Percentiles rank a stretch among this genome's conserved stretches.
Conservation (phyloP, 2,888 invertebrate genomes). For the Nemurella pictetii region DNA sequence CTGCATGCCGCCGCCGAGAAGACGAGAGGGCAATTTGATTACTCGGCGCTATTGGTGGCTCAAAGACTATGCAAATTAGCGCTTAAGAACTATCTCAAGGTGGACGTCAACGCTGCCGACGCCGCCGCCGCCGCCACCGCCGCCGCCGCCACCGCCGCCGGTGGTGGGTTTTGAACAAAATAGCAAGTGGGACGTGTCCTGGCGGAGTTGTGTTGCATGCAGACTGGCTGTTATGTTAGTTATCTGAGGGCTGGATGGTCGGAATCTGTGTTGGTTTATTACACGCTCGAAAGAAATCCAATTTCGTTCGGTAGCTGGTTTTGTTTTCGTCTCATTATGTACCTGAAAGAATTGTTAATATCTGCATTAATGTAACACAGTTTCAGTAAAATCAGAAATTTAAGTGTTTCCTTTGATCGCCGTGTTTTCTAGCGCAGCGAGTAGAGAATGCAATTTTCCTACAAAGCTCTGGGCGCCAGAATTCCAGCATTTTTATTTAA, state of each 20-base stretch:
- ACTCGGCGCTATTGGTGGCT: not conserved
- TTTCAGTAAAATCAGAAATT: not conserved
- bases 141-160: not conserved
- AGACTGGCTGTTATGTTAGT: not conserved
- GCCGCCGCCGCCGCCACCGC: too few relatives aligned
- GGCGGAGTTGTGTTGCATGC: not conserved
- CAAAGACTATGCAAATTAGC: slow-evolving; percentile 12
- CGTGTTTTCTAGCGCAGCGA: not conserved
- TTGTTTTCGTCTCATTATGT: not conserved
- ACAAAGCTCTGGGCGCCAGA: not conserved
- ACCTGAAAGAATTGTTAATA: not conserved
- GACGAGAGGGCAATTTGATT: not conserved
- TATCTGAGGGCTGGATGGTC: not conserved
- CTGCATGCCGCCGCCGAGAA: not conserved
- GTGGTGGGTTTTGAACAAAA: not conserved
- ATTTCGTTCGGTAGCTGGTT: not conserved
- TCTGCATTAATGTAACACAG: not conserved
- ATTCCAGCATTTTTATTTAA: not conserved
- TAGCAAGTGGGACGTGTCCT: not conserved
- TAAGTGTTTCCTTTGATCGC: not conserved
- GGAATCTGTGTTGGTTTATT: not conserved
- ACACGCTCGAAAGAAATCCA: not conserved
- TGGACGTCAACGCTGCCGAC: not conserved
- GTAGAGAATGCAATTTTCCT: not conserved
- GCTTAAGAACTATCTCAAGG: not conserved